Base-by-base conservation (phyloP, 2,113 vertebrate species). In the Myotis brandtii region DNA sequence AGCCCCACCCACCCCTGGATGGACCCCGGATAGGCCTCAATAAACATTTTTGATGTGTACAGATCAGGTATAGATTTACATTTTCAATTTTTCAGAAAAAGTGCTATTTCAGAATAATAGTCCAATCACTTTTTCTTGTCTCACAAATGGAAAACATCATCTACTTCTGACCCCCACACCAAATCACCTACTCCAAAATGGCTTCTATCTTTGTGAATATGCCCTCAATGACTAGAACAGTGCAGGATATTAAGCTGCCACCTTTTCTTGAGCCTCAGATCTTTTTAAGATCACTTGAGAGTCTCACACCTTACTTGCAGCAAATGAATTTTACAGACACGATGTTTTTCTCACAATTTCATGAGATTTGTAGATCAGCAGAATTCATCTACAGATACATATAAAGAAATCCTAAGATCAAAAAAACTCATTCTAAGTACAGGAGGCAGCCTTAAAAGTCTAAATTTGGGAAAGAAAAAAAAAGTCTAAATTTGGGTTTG, bases 61-160 rank as follows among this genome's bases (percentile, higher is more conserved):
- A 88, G 56, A 97, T 84, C 77, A 82, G 27, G 27, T 37, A 72
- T 54, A 80, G 54, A 48, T 92, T 94, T 86, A 86, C 14, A 91
- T 70, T 62, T 72, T 85, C 52, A 25, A 32, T 46, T 66, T 82
- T 73, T 91, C 34, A 69, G 34, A 87, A 46, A 80, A 92, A 92
- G 66, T n/a, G 12, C 11, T 82, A 90, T 25, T 96, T 87, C 27
- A 93, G 43, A 90, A 27, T 12, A 16, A 70, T 17, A 25, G 64
- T 52, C 75, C 69, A 86, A 73, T 83, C 6, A 48, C 18, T 89
- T 86, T 34, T 87, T 66, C 64, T 30, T 56, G 59, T 20, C 73
- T 91, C 62, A 91, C 37, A 91, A 94, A 91, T 32, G 21, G 37
- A 94, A 96, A 86, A 48, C 21, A 67, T 70, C 23, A 89, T 20